Evolutionary conservation across 2,888 invertebrate genomes (phyloP).

Genomic region (Synergus umbraculus): DNA sequence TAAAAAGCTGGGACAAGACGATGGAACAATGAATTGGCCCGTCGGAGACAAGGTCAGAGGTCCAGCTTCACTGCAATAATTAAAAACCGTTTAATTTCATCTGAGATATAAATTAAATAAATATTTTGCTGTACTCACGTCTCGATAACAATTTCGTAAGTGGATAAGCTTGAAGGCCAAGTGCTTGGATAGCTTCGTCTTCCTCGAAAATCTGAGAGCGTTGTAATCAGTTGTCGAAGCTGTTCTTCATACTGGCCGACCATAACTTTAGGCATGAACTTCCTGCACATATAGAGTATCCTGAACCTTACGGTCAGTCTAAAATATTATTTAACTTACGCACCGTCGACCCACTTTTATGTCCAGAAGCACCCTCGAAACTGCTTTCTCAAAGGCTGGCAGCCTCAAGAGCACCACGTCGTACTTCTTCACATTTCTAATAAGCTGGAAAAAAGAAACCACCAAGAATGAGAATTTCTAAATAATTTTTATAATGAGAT

Average conservation of each 20-base stretch:
- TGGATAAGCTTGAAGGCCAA: conserved; percentile 86
- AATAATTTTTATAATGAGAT: conserved; percentile 66
- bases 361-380: conserved; percentile 89
- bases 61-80: conserved; percentile 88
- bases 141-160: conserved; percentile 92
- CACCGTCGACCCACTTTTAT: conserved; percentile 91
- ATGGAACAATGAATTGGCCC: conserved; percentile 95
- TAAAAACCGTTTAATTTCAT: conserved; percentile 26
- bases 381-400: conserved; percentile 90
- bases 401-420: conserved; percentile 86
- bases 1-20: conserved; percentile 92
- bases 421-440: conserved; percentile 88
- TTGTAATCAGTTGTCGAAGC: conserved; percentile 89
- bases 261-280: conserved; percentile 94
- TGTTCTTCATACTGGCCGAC: conserved; percentile 92
- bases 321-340: conserved; percentile 67
- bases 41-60: conserved; percentile 96
- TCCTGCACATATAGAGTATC: conserved; percentile 81
- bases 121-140: conserved; percentile 82
- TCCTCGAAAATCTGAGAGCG: conserved; percentile 87
- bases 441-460: conserved; percentile 81
- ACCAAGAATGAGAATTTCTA: conserved; percentile 73
- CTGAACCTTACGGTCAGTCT: conserved; percentile 73
- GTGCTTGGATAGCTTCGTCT: conserved; percentile 81
- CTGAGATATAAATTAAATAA: conserved; percentile 13